Base-by-base conservation (phyloP, 2,797 vertebrate genomes). In the Brachyrhaphis roseni region DNA sequence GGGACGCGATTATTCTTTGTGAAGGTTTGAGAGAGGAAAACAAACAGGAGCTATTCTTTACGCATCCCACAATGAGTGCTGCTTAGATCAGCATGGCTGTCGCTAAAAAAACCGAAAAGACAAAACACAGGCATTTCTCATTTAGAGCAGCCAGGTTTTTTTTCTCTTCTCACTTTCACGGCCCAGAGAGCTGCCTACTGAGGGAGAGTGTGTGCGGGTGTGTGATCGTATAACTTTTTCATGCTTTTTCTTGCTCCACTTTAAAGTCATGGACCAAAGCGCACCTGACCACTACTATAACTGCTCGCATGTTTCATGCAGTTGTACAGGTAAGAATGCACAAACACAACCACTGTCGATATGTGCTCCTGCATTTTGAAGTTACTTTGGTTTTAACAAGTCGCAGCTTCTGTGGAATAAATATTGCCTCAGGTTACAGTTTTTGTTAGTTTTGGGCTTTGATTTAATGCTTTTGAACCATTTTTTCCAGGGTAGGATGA, bases 51-150 rank as follows among this genome's bases (percentile, higher is more conserved):
- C 83, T 82, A 91, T 91, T 91, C 87, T 90, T 93, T 87, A 87
- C 87, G 87, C 78, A 84, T 87, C 87, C 81, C 8, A 51, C 79
- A 82, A 82, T 23, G 34, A 84, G 75, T 46, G 70, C 81, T 92
- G 92, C 93, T 91, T 91, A 94, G 87, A 85, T 93, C 93, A 92
- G 92, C 92, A 90, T 39, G 73, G 31, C 75, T 74, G 45, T 78
- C 31, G 34, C 81, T 78, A 88, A 80, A 71, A 45, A 18, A 20
- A 0, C 0, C 11, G 34, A 28, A 41, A 70, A 46, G 11, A 51
- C 45, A n/a, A 62, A 46, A 78, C 70, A 82, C 72, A 84, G 77
- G 77, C 87, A 81, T 89, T 92, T 91, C 89, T 94, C 91, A 93
- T 93, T 94, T 92, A 90, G 84, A 86, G 77, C 86, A 51, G 86